Evolutionary conservation across 2,113 vertebrate species (phyloP).

Genomic region (Bufo gargarizans): DNA sequence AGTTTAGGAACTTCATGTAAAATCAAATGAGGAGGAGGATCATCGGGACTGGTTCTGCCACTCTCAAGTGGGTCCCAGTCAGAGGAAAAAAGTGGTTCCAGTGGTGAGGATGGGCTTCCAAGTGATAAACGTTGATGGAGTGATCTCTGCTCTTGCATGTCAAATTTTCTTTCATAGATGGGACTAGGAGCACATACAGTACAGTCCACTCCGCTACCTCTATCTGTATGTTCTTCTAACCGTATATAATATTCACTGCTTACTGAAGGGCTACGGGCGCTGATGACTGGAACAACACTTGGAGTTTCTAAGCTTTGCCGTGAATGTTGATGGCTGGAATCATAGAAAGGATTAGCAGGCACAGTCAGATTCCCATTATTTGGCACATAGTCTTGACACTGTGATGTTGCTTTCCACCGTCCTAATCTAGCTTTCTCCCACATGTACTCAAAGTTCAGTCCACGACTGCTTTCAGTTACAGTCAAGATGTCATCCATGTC

Average conservation of each 20-base stretch:
- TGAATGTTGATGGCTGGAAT: constrained; percentile 61
- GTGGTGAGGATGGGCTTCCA: constrained; percentile 61
- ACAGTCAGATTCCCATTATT: constrained; percentile 65
- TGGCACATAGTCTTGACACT: constrained; percentile 73
- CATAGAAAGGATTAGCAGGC: constrained; percentile 69
- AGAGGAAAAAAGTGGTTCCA: constrained; percentile 69
- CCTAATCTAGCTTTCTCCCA: constrained; percentile 89
- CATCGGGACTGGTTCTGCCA: constrained; percentile 68
- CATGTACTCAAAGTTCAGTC: constrained; percentile 91
- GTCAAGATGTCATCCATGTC: constrained; percentile 90
- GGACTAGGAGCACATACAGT: constrained; percentile 63
- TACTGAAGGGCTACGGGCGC: constrained; percentile 89
- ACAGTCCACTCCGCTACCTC: constrained; percentile 36
- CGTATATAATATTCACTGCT: constrained; percentile 91
- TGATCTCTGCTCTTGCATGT: constrained; percentile 44
- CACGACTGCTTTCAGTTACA: constrained; percentile 89
- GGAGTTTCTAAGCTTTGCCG: constrained; percentile 85
- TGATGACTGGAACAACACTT: constrained; percentile 89
- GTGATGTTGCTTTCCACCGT: constrained; percentile 71
- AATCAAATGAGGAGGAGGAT: constrained; percentile 70
- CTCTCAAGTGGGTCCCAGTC: constrained; percentile 78
- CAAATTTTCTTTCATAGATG: constrained; percentile 54
- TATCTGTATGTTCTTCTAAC: constrained; percentile 84
- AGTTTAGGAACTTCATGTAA: constrained; percentile 73
- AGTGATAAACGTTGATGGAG: constrained; percentile 42